These are phyloP conservation scores for Eupithecia insigniata DNA, from an alignment of 2,888 invertebrate genomes.

Conservation along the genomic window DNA sequence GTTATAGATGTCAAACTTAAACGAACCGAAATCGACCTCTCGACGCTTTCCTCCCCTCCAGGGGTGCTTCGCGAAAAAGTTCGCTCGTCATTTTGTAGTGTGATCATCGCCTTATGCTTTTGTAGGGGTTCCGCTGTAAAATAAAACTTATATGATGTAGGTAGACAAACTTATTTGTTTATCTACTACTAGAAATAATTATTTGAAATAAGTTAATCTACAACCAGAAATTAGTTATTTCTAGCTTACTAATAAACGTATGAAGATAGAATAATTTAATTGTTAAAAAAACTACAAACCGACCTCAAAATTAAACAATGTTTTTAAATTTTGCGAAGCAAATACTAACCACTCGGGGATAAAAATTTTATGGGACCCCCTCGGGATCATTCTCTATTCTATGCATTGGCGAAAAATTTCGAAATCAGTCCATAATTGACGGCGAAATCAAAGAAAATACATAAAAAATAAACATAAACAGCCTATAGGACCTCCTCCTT, in stretches of 20 bases:
- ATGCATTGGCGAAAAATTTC: no score
- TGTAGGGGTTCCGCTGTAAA: conserved; percentile 1
- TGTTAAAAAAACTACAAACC: no score
- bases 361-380: no score
- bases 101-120: conserved; percentile 30
- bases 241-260: background rate
- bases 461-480: background rate
- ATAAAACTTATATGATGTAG: background rate
- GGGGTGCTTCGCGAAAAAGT: conserved; percentile 45
- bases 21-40: conserved; percentile 80
- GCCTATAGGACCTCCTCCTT: no score
- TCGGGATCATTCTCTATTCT: no score
- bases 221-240: background rate
- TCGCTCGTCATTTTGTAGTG: conserved; percentile 36
- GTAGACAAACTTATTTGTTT: background rate
- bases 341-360: no score
- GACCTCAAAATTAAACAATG: no score
- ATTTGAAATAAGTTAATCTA: background rate
- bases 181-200: background rate
- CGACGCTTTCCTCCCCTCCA: conserved; percentile 46
- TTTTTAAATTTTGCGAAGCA: no score
- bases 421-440: no score
- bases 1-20: conserved; percentile 82
- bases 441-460: no score
- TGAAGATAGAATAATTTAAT: background rate